Evolutionary conservation across 1,140 invertebrate species (phyloP), one percentile per base, ranked within the genome.

Genomic region (Phortica variegata): DNA sequence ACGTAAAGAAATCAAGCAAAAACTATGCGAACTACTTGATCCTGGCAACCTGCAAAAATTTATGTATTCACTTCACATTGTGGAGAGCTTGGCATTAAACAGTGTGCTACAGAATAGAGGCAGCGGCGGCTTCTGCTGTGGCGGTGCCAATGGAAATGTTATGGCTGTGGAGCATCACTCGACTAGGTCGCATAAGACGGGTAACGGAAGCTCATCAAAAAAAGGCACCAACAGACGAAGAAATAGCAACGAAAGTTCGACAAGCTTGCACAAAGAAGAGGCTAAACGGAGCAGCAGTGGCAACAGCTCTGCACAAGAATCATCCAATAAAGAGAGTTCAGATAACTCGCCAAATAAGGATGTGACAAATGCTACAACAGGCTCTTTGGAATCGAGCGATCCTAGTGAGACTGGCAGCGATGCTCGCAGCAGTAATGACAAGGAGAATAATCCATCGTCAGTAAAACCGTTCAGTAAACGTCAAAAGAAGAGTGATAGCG

Each of bases 61-160:
- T 34, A 95, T 96, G 90, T 97, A 97, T 73, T 93, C 91, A 1
- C 74, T 96, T 32, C 93, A 95, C 66, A 95, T 96, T 44, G 88
- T 96, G 2, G 93, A 95, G 45, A 84, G 82, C 49, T 45, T 74
- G 13, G 63, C 69, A 0, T 16, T 73, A 2, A 73, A 53, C 20
- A 69, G 66, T 34, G 53, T 49, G 3, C 56, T 56, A 0, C 47
- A 55, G 1, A 44, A 52, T 19, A 9, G 44, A 2, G 21, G 13
- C 33, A 29, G 36, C 15, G 37, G 33, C 3, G 26, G 42, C 20
- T 33, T 32, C 20, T 44, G 48, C 9, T 17, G 44, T 17, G 50
- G 62, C 9, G 52, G 58, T 8, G 38, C 33, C 34, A 73, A 73
- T 36, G 62, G 70, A 5, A 66, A 51, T 37, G 34, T 65, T 16